Evolutionary conservation across 2,113 vertebrate species (phyloP).

Genomic region (Corythornis cristatus): DNA sequence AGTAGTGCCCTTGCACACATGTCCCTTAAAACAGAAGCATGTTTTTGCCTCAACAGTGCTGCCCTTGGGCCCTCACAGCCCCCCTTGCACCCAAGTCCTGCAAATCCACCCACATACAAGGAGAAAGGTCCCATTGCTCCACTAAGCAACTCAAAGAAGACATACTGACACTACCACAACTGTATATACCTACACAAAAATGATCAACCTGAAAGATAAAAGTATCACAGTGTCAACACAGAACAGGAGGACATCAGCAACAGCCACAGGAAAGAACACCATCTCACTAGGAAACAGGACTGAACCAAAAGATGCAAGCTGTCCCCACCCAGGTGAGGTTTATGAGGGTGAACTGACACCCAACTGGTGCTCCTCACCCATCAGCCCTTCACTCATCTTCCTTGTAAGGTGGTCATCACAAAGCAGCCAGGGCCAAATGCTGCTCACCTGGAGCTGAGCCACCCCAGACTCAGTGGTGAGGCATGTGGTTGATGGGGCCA

Average conservation of each 20-base stretch:
- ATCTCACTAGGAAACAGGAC: accelerated
- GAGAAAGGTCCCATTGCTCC: not conserved
- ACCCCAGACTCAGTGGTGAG: accelerated
- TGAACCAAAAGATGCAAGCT: not conserved
- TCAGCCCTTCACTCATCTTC: not conserved
- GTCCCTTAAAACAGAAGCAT: not conserved
- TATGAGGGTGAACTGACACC: not conserved
- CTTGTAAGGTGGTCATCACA: accelerated
- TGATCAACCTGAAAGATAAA: not conserved
- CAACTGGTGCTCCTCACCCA: not conserved
- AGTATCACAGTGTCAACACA: accelerated
- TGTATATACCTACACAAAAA: not conserved
- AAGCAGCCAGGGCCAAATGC: not conserved
- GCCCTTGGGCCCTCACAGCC: not conserved
- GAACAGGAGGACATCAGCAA: not conserved
- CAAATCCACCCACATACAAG: accelerated
- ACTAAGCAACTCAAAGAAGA: not conserved
- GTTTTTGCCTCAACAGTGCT: accelerated
- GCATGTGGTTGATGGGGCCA: not conserved
- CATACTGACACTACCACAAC: not conserved
- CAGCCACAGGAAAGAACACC: accelerated
- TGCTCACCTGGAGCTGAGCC: not conserved
- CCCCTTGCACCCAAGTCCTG: not conserved
- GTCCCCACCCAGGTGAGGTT: accelerated
- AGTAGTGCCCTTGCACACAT: not conserved